phyloP scores from a whole-genome alignment of 2,113 vertebrate species.

The Leuciscus idus region DNA sequence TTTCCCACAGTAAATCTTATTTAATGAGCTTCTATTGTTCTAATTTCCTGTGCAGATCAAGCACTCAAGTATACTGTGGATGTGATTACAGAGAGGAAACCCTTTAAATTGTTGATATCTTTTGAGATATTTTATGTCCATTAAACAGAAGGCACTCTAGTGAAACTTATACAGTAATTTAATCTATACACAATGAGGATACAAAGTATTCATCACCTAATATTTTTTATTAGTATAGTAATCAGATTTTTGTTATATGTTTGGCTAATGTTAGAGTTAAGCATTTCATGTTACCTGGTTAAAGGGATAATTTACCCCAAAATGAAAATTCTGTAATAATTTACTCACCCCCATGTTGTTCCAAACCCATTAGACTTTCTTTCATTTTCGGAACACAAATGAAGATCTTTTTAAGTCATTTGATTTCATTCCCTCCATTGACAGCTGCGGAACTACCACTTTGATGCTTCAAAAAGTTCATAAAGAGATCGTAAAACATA shows the following conservation, averaged over 20 bases:
- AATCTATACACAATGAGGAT: neutral
- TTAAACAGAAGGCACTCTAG: neutral
- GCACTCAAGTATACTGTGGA: neutral
- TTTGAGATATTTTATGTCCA: neutral
- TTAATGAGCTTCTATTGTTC: neutral
- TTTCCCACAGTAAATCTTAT: neutral
- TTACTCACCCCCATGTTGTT: too few relatives aligned
- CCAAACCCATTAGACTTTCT: too few relatives aligned
- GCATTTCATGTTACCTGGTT: neutral
- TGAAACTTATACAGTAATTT: neutral
- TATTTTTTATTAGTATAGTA: neutral
- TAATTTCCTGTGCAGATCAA: constrained; percentile 1
- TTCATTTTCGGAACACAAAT: too few relatives aligned
- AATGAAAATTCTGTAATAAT: too few relatives aligned
- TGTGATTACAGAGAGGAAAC: constrained; percentile 5
- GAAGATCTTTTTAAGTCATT: too few relatives aligned
- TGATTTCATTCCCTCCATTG: too few relatives aligned
- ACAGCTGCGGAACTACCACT: too few relatives aligned
- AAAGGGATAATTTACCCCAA: too few relatives aligned
- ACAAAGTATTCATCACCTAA: neutral
- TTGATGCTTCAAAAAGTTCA: too few relatives aligned
- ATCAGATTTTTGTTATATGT: neutral
- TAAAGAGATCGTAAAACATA: too few relatives aligned
- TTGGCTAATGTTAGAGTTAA: neutral
- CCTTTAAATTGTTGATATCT: neutral